A percentile compares a stretch with the other conserved stretches of the same genome.
Conservation (phyloP, 2,113 vertebrate species). For the Scopus umbretta region DNA sequence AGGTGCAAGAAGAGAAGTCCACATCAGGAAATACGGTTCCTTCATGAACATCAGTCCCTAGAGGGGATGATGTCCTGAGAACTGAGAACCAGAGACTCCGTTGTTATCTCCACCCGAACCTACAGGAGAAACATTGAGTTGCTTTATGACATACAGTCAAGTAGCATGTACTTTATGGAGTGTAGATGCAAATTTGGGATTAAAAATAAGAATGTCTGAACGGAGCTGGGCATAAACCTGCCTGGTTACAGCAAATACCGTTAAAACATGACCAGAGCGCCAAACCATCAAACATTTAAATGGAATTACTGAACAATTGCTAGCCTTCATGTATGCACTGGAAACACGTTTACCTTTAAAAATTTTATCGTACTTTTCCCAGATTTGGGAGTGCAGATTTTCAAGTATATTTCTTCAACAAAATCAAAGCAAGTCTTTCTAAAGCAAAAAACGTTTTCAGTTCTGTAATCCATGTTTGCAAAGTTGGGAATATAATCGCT, state of each 20-base stretch:
- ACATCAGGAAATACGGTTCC: not conserved
- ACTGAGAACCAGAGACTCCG: not conserved
- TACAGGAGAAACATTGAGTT: not conserved
- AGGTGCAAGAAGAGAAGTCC: not conserved
- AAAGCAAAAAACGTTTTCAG: not conserved
- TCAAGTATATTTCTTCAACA: not conserved
- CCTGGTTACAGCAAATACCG: not conserved
- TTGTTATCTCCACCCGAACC: not conserved
- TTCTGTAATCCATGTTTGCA: not conserved
- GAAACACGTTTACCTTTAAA: not conserved
- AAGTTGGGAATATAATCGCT: not conserved
- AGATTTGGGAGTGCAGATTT: not conserved
- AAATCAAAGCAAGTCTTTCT: not conserved
- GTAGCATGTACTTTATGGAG: not conserved
- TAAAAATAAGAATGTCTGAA: not conserved
- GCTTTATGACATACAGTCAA: not conserved
- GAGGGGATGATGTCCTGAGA: not conserved
- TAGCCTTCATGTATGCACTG: not conserved
- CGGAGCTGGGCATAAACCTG: not conserved
- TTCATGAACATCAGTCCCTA: not conserved
- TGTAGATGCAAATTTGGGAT: not conserved
- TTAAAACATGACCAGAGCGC: not conserved
- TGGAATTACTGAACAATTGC: not conserved
- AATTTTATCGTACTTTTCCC: not conserved
- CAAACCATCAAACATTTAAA: not conserved